These are phyloP conservation scores for Meloidogyne exigua DNA, from an alignment of 1,140 invertebrate species.

Conservation along the genomic window DNA sequence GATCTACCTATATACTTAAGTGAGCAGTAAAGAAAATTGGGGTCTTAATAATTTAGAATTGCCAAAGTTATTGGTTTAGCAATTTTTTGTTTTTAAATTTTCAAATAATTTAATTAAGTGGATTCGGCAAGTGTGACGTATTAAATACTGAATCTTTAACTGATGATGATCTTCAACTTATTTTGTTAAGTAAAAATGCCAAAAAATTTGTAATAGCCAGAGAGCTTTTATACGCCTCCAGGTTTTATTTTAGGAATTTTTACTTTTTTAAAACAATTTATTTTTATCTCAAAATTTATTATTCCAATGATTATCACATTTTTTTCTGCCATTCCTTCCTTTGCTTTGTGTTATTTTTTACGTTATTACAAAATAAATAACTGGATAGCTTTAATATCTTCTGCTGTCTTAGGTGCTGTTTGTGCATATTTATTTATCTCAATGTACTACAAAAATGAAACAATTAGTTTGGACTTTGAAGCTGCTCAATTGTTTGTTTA, in stretches of 20 bases:
- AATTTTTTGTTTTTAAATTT: no score
- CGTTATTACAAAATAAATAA: background rate
- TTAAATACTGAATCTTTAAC: conserved; percentile 23
- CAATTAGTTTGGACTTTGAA: background rate
- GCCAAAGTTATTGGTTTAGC: no score
- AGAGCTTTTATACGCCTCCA: conserved; percentile 36
- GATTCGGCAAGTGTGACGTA: background rate
- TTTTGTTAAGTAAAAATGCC: conserved; percentile 32
- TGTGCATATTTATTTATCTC: background rate
- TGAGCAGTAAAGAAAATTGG: no score
- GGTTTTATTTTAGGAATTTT: conserved; percentile 13
- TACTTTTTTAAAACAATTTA: background rate
- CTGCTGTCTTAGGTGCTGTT: background rate
- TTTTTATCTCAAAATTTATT: conserved; percentile 5
- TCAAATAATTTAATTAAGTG: conserved; percentile 11
- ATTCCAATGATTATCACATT: background rate
- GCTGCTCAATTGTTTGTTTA: background rate
- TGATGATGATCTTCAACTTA: conserved; percentile 25
- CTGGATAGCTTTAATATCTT: background rate
- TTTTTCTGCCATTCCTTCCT: background rate
- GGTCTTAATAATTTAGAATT: no score
- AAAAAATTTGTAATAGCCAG: conserved; percentile 31
- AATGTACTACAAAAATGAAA: background rate
- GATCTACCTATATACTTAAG: no score
- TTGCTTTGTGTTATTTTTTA: background rate